A percentile compares a stretch with the other conserved stretches of the same genome.
Evolutionary conservation across 2,888 invertebrate genomes (phyloP).

Genomic region (Myopa tessellatipennis): DNA sequence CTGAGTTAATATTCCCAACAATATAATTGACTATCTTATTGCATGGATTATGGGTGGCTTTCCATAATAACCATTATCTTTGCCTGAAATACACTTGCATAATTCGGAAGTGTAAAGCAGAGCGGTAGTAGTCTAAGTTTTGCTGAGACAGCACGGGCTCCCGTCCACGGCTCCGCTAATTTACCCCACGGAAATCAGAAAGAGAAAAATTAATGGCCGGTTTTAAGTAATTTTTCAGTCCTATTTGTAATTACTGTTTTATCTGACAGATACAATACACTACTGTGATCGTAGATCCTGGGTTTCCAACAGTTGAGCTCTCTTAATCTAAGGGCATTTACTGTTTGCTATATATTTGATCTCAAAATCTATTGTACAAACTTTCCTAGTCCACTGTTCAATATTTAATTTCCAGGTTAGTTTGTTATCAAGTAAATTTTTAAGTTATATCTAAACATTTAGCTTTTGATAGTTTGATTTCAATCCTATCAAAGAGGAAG

Average conservation of each 20-base stretch:
- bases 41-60: too few species aligned
- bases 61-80: too few species aligned
- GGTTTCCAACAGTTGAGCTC: not conserved
- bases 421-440: not conserved
- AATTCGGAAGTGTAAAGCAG: too few species aligned
- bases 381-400: not conserved
- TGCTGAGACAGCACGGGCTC: too few species aligned
- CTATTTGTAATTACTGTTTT: not conserved
- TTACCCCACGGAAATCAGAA: too few species aligned
- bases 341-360: too few species aligned
- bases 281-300: slow-evolving; percentile 2
- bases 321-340: too few species aligned
- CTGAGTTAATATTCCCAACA: too few species aligned
- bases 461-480: not conserved
- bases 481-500: not conserved
- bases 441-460: not conserved
- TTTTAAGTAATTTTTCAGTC: slow-evolving; percentile 5
- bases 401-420: not conserved
- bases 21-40: too few species aligned
- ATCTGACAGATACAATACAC: not conserved
- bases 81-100: too few species aligned
- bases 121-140: too few species aligned
- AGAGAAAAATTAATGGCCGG: not conserved
- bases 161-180: too few species aligned
- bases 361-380: not conserved